phyloP scores from a whole-genome alignment of 2,888 invertebrate genomes.

The Stenchaetothrips biformis region DNA sequence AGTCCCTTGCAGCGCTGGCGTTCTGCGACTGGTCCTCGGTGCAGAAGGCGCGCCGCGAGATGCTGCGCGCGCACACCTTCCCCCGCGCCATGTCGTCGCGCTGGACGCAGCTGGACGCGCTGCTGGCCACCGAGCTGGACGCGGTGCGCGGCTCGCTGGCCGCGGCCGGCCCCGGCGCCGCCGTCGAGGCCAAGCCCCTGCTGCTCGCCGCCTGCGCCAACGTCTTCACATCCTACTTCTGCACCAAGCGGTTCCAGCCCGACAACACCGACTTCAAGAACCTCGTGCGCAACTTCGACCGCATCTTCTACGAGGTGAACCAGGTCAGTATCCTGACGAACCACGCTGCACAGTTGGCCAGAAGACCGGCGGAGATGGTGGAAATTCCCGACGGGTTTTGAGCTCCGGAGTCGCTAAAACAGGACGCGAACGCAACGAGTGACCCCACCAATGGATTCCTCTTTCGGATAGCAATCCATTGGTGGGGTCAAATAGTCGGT shows the following conservation, averaged over 20 bases:
- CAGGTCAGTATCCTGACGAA: constrained; percentile 41
- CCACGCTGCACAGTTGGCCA: no score
- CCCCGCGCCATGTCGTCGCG: constrained; percentile 54
- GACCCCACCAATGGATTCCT: no score
- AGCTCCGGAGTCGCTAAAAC: no score
- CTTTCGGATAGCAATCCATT: no score
- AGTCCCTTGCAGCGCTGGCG: constrained; percentile 58
- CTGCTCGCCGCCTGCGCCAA: constrained; percentile 54
- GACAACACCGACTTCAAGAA: constrained; percentile 48
- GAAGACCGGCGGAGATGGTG: no score
- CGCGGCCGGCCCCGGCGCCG: constrained; percentile 34
- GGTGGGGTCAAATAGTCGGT: no score
- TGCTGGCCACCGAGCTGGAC: constrained; percentile 48
- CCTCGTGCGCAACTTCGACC: constrained; percentile 56
- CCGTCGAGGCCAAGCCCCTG: constrained; percentile 47
- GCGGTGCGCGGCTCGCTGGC: constrained; percentile 43
- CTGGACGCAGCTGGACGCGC: constrained; percentile 50
- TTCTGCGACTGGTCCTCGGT: constrained; percentile 64
- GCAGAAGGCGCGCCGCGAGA: constrained; percentile 57
- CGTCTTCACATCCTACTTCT: constrained; percentile 58
- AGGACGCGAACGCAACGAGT: no score
- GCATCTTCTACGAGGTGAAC: constrained; percentile 62
- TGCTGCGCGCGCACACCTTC: constrained; percentile 55
- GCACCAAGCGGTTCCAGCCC: constrained; percentile 51
- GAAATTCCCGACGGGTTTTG: no score